phyloP scores from a whole-genome alignment of 2,888 invertebrate species.

The Dynastes tityus region DNA sequence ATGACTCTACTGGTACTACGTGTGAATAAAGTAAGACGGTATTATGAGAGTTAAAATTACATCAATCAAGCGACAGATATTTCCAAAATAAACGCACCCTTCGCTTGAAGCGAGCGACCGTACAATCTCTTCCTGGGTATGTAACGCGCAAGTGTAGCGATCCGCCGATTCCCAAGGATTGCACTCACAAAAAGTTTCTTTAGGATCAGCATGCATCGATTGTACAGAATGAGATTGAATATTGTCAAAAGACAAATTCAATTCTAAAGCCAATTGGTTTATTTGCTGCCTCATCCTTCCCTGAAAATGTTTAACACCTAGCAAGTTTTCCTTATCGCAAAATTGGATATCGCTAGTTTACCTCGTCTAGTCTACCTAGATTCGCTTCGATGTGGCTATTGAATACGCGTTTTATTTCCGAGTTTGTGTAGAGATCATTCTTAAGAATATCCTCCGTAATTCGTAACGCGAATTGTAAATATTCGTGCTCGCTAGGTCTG shows the following conservation, averaged over 20 bases:
- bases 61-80: no score
- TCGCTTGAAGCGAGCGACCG: no score
- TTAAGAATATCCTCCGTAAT: constrained; percentile 75
- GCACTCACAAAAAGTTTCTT: neutral
- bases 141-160: neutral
- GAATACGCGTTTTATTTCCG: constrained; percentile 72
- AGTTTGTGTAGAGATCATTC: constrained; percentile 72
- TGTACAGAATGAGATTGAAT: neutral
- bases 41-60: no score
- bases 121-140: neutral
- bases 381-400: constrained; percentile 72
- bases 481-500: constrained; percentile 64
- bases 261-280: constrained; percentile 67
- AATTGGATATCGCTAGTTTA: constrained; percentile 57
- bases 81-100: no score
- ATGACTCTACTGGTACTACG: no score
- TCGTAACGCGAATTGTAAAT: constrained; percentile 66
- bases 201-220: neutral
- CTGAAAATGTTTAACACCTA: constrained; percentile 59
- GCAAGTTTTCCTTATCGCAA: no score
- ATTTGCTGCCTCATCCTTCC: constrained; percentile 70
- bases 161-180: neutral
- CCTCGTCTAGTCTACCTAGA: constrained; percentile 69
- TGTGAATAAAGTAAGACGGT: no score
- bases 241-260: constrained; percentile 64